Base-by-base conservation (phyloP, 23 tunicate species). In the Diplosoma virens region DNA sequence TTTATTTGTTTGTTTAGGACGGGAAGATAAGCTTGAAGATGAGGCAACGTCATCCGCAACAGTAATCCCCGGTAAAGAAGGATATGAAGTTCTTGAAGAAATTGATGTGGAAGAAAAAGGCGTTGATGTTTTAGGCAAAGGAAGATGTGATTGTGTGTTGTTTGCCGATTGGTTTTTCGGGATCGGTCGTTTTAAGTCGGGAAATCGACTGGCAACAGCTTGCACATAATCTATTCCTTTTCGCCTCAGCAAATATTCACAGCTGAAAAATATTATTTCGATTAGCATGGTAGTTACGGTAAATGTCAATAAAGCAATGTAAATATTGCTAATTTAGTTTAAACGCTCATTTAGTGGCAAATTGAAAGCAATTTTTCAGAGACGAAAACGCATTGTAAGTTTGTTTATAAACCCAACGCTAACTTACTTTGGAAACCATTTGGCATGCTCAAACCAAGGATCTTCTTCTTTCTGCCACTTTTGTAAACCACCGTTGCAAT, bases 401-500 rank as follows among this genome's bases (percentile, higher is more conserved):
- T n/a, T n/a, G n/a, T n/a, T n/a, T n/a, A n/a, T n/a, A n/a, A n/a
- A n/a, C n/a, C n/a, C n/a, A n/a, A n/a, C n/a, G n/a, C n/a, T n/a
- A n/a, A n/a, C 71, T 25, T 31, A 65, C 71, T 72, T 72, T 14
- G 78, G 78, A 35, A 47, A 72, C 78, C 78, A 72, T 23, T 72
- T 72, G 3, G 78, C 60, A 35, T 72, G 78, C 25, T 72, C 78
- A 34, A 72, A 47, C 78, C 78, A 72, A 48, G 78, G 78, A 1
- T 72, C 34, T 72, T 72, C 78, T 3, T 72, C 36, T 17, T 47
- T 47, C 35, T 50, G 23, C 78, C 78, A 72, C 35, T 47, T 20
- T 25, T 72, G 78, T 27, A 72, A 50, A 1, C 78, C 78, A 28
- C 78, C 78, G 25, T 72, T 48, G 33, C 78, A 72, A 61, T 72